phyloP scores from a whole-genome alignment of 2,797 vertebrate genomes.

The Notoglanidium macrostoma region DNA sequence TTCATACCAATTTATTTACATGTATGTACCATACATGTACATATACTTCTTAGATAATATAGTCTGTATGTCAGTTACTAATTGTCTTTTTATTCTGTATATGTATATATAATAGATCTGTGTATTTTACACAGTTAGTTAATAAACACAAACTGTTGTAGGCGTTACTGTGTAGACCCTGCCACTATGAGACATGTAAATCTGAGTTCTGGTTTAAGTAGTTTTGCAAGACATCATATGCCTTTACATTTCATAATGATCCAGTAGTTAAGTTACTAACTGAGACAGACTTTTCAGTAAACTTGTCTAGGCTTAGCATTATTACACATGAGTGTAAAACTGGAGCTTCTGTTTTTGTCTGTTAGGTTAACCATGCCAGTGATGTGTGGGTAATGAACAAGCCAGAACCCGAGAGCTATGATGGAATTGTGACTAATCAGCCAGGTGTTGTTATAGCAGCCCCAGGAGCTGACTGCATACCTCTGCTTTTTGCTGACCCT shows the following conservation, averaged over 20 bases:
- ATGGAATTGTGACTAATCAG: constrained; percentile 85
- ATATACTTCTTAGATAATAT: not conserved
- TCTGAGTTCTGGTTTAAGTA: not conserved
- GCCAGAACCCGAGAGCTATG: constrained; percentile 81
- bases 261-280: not conserved
- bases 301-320: not conserved
- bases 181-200: not conserved
- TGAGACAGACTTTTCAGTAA: not conserved
- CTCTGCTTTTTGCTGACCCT: constrained; percentile 88
- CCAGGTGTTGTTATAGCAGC: constrained; percentile 82
- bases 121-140: not conserved
- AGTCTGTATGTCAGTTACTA: not conserved
- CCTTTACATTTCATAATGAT: constrained; percentile 5
- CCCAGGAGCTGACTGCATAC: constrained; percentile 92
- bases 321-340: constrained; percentile 1
- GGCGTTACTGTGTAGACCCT: not conserved
- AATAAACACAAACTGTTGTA: not conserved
- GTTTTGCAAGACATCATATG: not conserved
- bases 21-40: not conserved
- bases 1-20: not conserved
- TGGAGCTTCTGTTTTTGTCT: constrained; percentile 16
- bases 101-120: not conserved
- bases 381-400: constrained; percentile 83
- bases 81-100: not conserved
- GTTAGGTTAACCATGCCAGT: constrained; percentile 83